Evolutionary conservation across 1,140 invertebrate genomes (phyloP), one percentile per base, ranked within the genome.

Genomic region (Caenorhabditis briggsae): DNA sequence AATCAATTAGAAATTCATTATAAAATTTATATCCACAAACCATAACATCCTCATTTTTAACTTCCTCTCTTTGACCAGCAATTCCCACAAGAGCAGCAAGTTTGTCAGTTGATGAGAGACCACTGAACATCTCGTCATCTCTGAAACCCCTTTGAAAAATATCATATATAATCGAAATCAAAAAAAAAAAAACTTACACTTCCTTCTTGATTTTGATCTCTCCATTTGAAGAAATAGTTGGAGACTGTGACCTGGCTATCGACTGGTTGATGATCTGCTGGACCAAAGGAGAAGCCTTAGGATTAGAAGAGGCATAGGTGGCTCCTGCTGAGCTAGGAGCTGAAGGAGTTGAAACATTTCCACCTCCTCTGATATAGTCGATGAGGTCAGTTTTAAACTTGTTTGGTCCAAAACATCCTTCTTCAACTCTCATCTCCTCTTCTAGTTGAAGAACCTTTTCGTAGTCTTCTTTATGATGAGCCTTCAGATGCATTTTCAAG

Each of bases 381-480:
- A 87, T 87, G 2, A 87, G 65, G 59, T 87, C 86, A 0, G 82
- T 85, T 20, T 87, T 87, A 65, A 87, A 87, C 46, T 87, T 87
- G 65, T 87, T 87, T 14, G 86, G 82, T 8, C 84, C 84, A 64
- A 85, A 85, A 43, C 87, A 87, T 56, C 86, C 86, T 56, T 87
- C 86, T 82, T 87, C 86, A 20, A 87, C 55, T 33, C 86, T 70
- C 86, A 87, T 87, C 23, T 87, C 86, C 18, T 87, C 86, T 65
- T 87, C 86, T 23, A 87, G 41, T 25, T 87, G 64, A 12, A 87
- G 83, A n/a, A 87, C 86, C 46, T 87, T 88, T 53, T 84, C 86
- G 50, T 88, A 87, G 48, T 88, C 88, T 41, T 88, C 88, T 85
- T 88, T 88, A 59, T 88, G 88, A 61, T 88, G 88, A 58, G 88